A percentile compares a stretch with the other conserved stretches of the same genome.
Evolutionary conservation across 2,113 vertebrate genomes (phyloP).

Genomic region (Gallinago undulata): DNA sequence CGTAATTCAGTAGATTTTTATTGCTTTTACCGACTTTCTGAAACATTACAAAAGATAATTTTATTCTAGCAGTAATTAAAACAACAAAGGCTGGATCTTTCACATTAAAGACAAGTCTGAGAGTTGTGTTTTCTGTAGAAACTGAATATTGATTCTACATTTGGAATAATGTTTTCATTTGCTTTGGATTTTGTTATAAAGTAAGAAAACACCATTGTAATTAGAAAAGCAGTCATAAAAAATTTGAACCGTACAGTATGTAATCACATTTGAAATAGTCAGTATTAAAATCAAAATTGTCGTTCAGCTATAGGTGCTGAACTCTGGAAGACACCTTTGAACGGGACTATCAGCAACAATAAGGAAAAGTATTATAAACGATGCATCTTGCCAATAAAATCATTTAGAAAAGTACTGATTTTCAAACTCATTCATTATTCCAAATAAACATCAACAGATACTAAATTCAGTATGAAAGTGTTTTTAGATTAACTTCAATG

Average conservation of each 20-base stretch:
- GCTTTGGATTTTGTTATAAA: slow-evolving; percentile 74
- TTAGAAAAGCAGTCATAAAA: slow-evolving; percentile 79
- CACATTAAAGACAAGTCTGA: slow-evolving; percentile 59
- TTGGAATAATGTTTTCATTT: slow-evolving; percentile 56
- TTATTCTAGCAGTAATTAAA: slow-evolving; percentile 70
- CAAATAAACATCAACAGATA: slow-evolving; percentile 29
- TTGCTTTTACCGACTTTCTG: slow-evolving; percentile 84
- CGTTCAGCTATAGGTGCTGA: slow-evolving; percentile 63
- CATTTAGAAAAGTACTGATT: slow-evolving; percentile 33
- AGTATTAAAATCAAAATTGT: slow-evolving; percentile 68
- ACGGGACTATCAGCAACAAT: slow-evolving; percentile 48
- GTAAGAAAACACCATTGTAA: slow-evolving; percentile 61
- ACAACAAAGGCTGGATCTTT: slow-evolving; percentile 73
- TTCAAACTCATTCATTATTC: slow-evolving; percentile 49
- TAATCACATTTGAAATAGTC: slow-evolving; percentile 66
- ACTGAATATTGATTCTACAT: slow-evolving; percentile 56
- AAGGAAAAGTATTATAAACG: slow-evolving; percentile 34
- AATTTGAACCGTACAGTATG: slow-evolving; percentile 62
- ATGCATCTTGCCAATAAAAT: slow-evolving; percentile 44
- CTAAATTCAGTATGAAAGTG: slow-evolving; percentile 53
- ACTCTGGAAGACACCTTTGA: slow-evolving; percentile 70
- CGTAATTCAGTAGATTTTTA: slow-evolving; percentile 73
- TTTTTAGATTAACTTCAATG: slow-evolving; percentile 27
- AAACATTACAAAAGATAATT: slow-evolving; percentile 82
- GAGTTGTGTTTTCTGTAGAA: slow-evolving; percentile 55